Evolutionary conservation across 1,140 invertebrate genomes (phyloP).

Genomic region (Arion vulgaris): DNA sequence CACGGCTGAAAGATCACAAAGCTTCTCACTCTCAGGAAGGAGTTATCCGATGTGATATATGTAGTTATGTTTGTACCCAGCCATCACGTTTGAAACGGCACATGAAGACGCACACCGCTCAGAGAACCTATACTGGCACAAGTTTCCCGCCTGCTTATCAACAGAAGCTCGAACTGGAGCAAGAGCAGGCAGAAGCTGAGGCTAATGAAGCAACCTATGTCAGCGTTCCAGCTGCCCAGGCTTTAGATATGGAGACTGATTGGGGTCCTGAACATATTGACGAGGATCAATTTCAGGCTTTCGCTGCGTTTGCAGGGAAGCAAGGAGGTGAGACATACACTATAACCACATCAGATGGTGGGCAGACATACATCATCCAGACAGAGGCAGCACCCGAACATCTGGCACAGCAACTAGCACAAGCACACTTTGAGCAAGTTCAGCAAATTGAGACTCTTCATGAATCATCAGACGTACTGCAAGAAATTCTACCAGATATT

Average conservation of each 20-base stretch:
- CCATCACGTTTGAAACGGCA: conserved; percentile 22
- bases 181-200: background rate
- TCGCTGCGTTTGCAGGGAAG: conserved; percentile 25
- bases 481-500: conserved; percentile 10
- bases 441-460: conserved; percentile 13
- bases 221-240: background rate
- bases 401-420: conserved; percentile 20
- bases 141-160: conserved; percentile 9
- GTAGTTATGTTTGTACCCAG: conserved; percentile 26
- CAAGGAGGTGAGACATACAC: conserved; percentile 28
- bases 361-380: conserved; percentile 32
- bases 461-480: background rate
- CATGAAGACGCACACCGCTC: background rate
- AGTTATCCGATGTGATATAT: conserved; percentile 11
- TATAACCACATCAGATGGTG: conserved; percentile 25
- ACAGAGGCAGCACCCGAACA: conserved; percentile 19
- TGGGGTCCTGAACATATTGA: conserved; percentile 24
- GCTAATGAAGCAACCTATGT: background rate
- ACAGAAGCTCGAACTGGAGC: conserved; percentile 11
- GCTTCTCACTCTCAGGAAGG: conserved; percentile 6
- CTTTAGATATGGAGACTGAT: conserved; percentile 22
- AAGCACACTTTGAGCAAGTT: conserved; percentile 27
- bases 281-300: conserved; percentile 27
- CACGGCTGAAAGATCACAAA: conserved; percentile 25
- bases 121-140: conserved; percentile 27